Percentiles rank a stretch among this genome's conserved stretches.
phyloP scores from a whole-genome alignment of 1,140 invertebrate species.

The Euwallacea fornicatus region DNA sequence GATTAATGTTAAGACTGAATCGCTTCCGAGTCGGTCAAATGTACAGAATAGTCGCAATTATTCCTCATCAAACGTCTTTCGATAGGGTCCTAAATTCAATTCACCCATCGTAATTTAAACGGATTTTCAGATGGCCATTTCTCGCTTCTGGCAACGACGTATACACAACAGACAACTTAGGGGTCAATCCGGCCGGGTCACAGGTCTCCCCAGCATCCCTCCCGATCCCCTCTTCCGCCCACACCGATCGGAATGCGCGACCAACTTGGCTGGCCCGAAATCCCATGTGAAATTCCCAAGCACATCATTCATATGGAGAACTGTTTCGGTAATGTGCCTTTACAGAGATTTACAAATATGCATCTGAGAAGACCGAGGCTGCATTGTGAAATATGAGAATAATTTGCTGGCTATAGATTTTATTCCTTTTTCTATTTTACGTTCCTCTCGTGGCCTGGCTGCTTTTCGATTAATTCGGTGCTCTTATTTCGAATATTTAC shows the following conservation, averaged over 20 bases:
- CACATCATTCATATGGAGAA: slow-evolving; percentile 11
- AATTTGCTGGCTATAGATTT: neutral
- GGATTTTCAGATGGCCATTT: too few relatives aligned
- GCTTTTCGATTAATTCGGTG: too few relatives aligned
- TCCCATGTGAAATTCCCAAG: slow-evolving; percentile 19
- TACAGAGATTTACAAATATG: slow-evolving; percentile 1
- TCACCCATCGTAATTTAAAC: too few relatives aligned
- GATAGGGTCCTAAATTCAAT: too few relatives aligned
- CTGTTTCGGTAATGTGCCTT: slow-evolving; percentile 8
- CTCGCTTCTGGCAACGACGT: neutral
- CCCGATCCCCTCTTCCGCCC: slow-evolving; percentile 6
- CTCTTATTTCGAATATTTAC: too few relatives aligned
- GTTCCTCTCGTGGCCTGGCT: too few relatives aligned
- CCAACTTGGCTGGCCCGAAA: slow-evolving; percentile 1
- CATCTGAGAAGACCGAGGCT: neutral
- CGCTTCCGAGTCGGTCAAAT: too few relatives aligned
- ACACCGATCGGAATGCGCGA: slow-evolving; percentile 5
- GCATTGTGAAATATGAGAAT: slow-evolving; percentile 4
- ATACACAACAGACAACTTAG: neutral
- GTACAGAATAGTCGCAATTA: too few relatives aligned
- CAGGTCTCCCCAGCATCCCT: slow-evolving; percentile 2
- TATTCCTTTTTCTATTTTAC: too few relatives aligned
- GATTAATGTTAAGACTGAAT: too few relatives aligned
- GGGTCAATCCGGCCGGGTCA: slow-evolving; percentile 8
- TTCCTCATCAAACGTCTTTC: too few relatives aligned